Evolutionary conservation across 2,113 vertebrate genomes (phyloP).

Genomic region (Acrocephalus kingi): DNA sequence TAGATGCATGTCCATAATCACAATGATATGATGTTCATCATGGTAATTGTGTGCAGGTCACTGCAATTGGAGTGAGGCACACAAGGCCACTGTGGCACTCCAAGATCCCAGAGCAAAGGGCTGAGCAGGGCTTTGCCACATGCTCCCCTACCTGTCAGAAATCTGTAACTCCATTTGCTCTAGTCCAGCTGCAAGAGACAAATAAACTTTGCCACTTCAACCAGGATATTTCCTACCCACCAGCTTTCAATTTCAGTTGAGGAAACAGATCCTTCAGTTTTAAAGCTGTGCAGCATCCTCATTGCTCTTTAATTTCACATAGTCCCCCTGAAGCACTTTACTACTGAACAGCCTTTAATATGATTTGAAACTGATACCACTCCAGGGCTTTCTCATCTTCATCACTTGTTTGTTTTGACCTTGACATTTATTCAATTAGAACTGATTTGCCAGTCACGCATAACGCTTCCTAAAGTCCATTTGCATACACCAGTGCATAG

Average conservation of each 20-base stretch:
- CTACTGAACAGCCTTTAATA: slow-evolving; percentile 62
- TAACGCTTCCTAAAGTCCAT: slow-evolving; percentile 67
- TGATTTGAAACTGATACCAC: slow-evolving; percentile 70
- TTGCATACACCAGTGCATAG: slow-evolving; percentile 67
- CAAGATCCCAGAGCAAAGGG: neutral
- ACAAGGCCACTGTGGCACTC: neutral
- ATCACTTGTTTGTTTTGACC: slow-evolving; percentile 78
- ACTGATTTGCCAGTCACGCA: slow-evolving; percentile 79
- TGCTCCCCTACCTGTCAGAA: neutral
- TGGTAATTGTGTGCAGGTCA: neutral
- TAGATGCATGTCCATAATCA: neutral
- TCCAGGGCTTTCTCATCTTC: slow-evolving; percentile 78
- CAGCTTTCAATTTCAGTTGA: neutral
- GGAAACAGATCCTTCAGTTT: neutral
- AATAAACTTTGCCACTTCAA: neutral
- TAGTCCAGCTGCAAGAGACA: neutral
- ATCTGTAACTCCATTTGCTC: neutral
- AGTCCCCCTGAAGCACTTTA: slow-evolving; percentile 49
- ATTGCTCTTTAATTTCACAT: slow-evolving; percentile 47
- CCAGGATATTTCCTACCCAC: neutral
- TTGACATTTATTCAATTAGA: slow-evolving; percentile 86
- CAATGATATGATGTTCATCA: neutral
- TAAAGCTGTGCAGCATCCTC: neutral
- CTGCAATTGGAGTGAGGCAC: accelerated
- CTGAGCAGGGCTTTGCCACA: neutral